Conservation (phyloP, 2,888 invertebrate species). For the Lepidonotus clava region DNA sequence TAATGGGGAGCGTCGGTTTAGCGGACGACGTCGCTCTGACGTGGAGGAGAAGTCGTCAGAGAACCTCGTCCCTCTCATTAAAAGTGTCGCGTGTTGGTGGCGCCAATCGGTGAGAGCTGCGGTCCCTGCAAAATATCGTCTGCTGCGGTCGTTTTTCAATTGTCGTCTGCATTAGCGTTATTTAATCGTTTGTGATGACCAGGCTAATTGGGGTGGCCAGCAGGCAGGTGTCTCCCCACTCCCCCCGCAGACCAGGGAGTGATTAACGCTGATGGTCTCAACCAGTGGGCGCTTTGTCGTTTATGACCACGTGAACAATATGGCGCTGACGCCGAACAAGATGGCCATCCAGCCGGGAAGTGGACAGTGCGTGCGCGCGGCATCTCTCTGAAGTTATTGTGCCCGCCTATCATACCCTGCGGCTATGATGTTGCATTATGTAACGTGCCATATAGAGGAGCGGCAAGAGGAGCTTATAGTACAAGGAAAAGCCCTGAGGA, state of each 20-base stretch:
- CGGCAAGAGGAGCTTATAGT: too few relatives aligned
- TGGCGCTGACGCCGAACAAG: constrained; percentile 8
- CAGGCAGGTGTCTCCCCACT: constrained; percentile 14
- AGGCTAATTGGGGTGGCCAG: background rate
- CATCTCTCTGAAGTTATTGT: background rate
- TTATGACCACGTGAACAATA: constrained; percentile 4
- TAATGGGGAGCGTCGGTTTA: background rate
- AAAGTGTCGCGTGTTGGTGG: constrained; percentile 10
- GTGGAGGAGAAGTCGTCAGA: background rate
- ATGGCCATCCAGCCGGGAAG: constrained; percentile 2
- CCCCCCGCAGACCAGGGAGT: background rate
- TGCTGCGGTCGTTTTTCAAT: background rate
- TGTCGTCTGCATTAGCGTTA: constrained; percentile 6
- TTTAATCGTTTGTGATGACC: constrained; percentile 40
- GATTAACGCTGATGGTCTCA: background rate
- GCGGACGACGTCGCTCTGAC: background rate
- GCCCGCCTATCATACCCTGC: constrained; percentile 1
- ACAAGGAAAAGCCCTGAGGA: too few relatives aligned
- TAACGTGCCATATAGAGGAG: background rate
- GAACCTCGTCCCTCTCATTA: constrained; percentile 34
- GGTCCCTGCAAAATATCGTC: background rate
- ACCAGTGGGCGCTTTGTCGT: constrained; percentile 22
- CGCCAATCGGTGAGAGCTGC: background rate
- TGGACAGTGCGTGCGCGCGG: constrained; percentile 9
- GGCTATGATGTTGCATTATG: background rate